These are phyloP conservation scores for Atethmia centrago DNA, from an alignment of 2,888 invertebrate genomes.

Conservation along the genomic window DNA sequence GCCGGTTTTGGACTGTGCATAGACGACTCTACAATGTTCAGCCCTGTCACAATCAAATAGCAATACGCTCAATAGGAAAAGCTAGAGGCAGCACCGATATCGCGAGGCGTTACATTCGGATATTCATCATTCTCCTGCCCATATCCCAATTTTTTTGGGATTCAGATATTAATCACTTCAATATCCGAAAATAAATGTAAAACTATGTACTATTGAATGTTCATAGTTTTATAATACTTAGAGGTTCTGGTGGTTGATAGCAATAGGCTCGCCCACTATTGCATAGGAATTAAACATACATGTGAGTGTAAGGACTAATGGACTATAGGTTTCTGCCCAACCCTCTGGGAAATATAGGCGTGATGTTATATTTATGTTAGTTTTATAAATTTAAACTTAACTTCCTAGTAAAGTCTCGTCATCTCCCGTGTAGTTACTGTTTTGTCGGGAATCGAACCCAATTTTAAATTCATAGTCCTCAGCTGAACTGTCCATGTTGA, in stretches of 20 bases:
- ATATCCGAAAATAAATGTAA: not conserved
- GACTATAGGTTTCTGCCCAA: not conserved
- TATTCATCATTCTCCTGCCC: too few species aligned
- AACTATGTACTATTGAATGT: not conserved
- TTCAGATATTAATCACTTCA: not conserved
- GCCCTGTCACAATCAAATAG: constrained; percentile 28
- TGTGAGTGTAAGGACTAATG: not conserved
- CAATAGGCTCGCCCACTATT: not conserved
- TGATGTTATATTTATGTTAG: not conserved
- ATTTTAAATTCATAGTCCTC: not conserved
- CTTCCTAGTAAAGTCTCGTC: not conserved
- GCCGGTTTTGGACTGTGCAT: too few species aligned
- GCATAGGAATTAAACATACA: not conserved
- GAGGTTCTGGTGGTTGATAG: not conserved
- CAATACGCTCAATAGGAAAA: constrained; percentile 20
- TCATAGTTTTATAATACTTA: not conserved
- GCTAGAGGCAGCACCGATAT: not conserved
- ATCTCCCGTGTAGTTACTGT: too few species aligned
- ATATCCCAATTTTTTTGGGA: too few species aligned
- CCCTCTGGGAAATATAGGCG: not conserved
- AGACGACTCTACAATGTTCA: not conserved
- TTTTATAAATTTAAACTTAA: not conserved
- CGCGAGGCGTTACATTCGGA: constrained; percentile 18
- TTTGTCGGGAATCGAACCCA: not conserved
- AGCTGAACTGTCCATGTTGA: not conserved